Evolutionary conservation across 2,797 vertebrate genomes (phyloP).

Genomic region (Mus minutoides): DNA sequence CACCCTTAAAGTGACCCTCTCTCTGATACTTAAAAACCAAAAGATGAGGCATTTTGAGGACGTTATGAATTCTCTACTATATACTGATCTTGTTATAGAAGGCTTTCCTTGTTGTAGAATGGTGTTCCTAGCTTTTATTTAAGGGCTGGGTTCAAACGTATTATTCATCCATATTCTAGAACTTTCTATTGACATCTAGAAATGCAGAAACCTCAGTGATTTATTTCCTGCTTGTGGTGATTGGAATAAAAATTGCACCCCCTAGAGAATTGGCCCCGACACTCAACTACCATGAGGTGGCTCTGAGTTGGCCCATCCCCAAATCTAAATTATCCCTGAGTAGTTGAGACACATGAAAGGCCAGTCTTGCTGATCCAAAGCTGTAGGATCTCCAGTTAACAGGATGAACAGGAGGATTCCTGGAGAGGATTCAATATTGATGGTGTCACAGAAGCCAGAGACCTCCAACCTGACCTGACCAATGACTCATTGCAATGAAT

Average conservation of each 20-base stretch:
- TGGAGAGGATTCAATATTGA: not conserved
- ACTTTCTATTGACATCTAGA: not conserved
- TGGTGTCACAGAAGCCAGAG: not conserved
- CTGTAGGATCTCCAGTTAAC: not conserved
- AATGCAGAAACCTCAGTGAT: not conserved
- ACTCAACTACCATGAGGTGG: not conserved
- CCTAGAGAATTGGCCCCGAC: not conserved
- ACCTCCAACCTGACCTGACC: not conserved
- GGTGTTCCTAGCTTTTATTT: not conserved
- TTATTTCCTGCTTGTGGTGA: not conserved
- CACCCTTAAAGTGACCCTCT: not conserved
- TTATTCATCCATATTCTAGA: not conserved
- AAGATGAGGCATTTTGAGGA: not conserved
- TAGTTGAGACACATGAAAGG: not conserved
- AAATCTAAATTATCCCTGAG: not conserved
- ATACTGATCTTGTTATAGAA: not conserved
- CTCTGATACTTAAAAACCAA: not conserved
- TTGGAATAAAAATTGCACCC: not conserved
- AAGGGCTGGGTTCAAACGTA: not conserved
- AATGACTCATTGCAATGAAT: not conserved
- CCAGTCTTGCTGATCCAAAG: not conserved
- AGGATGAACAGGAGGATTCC: not conserved
- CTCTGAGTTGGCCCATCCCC: not conserved
- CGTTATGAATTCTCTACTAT: not conserved
- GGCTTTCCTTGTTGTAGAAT: not conserved